These are phyloP conservation scores for Lottia scabra DNA, from an alignment of 2,888 invertebrate genomes.

Conservation along the genomic window DNA sequence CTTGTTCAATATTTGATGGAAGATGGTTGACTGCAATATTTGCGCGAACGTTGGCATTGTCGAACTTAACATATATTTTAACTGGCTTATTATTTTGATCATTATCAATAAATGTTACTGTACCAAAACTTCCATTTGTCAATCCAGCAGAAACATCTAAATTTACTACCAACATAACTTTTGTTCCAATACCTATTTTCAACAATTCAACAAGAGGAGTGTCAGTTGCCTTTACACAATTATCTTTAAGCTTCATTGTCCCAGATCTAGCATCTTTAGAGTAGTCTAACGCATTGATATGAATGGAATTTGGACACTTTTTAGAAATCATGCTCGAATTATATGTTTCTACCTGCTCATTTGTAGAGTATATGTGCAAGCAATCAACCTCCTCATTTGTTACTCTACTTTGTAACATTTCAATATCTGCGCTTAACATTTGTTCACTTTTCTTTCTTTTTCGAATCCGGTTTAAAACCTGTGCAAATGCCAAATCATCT, in stretches of 20 bases:
- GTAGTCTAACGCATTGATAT: conserved; percentile 1
- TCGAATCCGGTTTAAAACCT: conserved; percentile 13
- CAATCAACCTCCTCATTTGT: background rate
- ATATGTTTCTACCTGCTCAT: conserved; percentile 7
- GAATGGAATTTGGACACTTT: background rate
- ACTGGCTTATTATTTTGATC: too few species aligned
- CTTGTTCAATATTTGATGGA: too few species aligned
- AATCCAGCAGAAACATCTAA: conserved; percentile 19
- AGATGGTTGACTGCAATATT: too few species aligned
- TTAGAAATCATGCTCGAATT: background rate
- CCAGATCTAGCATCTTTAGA: too few species aligned
- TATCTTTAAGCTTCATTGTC: too few species aligned
- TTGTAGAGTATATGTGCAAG: conserved; percentile 9
- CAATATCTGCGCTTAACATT: background rate
- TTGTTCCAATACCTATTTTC: conserved; percentile 15
- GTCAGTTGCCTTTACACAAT: too few species aligned
- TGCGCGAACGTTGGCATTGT: too few species aligned
- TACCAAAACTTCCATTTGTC: too few species aligned
- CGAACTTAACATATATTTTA: too few species aligned
- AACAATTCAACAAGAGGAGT: too few species aligned
- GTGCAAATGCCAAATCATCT: background rate
- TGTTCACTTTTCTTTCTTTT: background rate
- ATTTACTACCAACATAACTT: conserved; percentile 14
- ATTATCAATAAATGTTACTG: too few species aligned
- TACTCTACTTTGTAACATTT: background rate